phyloP scores from a whole-genome alignment of 2,797 vertebrate genomes.

The Enteromius fasciolatus region DNA sequence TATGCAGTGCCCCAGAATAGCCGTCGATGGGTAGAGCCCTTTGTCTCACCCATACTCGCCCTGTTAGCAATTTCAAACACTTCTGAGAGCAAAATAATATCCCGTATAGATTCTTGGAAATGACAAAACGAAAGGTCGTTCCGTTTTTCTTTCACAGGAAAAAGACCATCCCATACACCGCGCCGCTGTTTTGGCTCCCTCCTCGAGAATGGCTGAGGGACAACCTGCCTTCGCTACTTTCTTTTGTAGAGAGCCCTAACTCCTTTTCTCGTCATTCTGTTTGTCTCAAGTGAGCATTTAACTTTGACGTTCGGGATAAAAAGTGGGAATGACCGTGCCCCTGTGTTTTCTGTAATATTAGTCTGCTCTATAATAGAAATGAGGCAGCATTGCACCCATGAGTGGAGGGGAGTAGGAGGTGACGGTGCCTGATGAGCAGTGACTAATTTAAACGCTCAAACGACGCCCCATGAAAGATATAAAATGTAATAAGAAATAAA shows the following conservation, averaged over 20 bases:
- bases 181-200: constrained; percentile 12
- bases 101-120: neutral
- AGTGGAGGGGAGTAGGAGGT: constrained; percentile 5
- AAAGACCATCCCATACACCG: constrained; percentile 21
- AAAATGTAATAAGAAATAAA: neutral
- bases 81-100: constrained; percentile 11
- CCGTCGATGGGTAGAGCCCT: constrained; percentile 25
- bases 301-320: constrained; percentile 13
- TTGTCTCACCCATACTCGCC: constrained; percentile 38
- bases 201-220: neutral
- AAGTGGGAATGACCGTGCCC: constrained; percentile 6
- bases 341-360: constrained; percentile 16
- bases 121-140: constrained; percentile 12
- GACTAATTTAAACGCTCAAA: constrained; percentile 5
- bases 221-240: constrained; percentile 12
- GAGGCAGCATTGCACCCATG: constrained; percentile 6
- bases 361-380: constrained; percentile 2
- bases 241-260: neutral
- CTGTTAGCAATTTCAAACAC: neutral
- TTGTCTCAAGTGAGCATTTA: neutral
- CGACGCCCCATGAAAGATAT: neutral
- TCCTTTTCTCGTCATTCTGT: neutral
- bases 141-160: neutral
- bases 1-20: constrained; percentile 44
- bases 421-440: constrained; percentile 11